phyloP scores from a whole-genome alignment of 1,140 invertebrate species.

The Metopolophium dirhodum region DNA sequence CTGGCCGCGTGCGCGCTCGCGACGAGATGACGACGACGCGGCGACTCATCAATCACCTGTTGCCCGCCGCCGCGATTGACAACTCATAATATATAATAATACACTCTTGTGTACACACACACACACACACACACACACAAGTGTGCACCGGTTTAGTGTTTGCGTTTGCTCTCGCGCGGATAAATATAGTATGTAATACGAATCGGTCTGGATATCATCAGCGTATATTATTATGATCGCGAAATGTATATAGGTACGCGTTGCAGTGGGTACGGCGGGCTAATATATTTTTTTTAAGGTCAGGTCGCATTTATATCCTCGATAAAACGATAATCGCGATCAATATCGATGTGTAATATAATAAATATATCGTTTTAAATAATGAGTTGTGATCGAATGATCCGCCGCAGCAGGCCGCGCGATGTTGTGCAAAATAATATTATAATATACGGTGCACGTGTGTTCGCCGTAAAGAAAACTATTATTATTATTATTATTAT shows the following conservation, averaged over 20 bases:
- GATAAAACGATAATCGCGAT: not conserved
- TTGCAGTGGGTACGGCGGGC: not conserved
- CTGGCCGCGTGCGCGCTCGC: not conserved
- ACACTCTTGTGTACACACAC: too few species aligned
- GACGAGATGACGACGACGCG: not conserved
- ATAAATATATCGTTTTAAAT: not conserved
- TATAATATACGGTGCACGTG: not conserved
- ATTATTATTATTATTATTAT: not conserved
- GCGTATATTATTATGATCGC: not conserved
- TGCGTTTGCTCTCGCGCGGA: not conserved
- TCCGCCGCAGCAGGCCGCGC: not conserved
- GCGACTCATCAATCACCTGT: conserved; percentile 27
- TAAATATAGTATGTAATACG: not conserved
- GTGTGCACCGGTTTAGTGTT: not conserved
- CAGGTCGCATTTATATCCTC: not conserved
- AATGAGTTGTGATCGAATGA: not conserved
- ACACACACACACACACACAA: not conserved
- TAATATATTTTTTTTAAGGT: not conserved
- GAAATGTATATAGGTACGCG: not conserved
- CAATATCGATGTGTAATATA: not conserved
- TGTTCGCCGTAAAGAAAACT: not conserved
- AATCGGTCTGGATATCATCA: too few species aligned
- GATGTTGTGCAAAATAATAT: not conserved
- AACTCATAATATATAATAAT: not conserved
- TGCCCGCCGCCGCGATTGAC: conserved; percentile 12